A percentile compares a stretch with the other conserved stretches of the same genome.
Conservation (phyloP, 1,140 invertebrate genomes). For the Lordiphosa stackelbergi region DNA sequence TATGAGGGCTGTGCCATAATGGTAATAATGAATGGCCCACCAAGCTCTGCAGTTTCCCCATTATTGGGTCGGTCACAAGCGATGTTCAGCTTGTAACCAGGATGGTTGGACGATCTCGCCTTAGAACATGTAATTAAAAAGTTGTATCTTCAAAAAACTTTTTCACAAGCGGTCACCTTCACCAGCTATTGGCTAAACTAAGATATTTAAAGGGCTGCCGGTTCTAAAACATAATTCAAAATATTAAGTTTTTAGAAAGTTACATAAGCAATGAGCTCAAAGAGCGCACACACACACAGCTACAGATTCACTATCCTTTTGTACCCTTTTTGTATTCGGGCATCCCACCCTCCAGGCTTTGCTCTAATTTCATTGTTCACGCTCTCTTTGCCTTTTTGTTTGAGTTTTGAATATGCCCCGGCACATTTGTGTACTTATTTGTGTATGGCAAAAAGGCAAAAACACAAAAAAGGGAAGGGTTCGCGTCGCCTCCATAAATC, state of each 20-base stretch:
- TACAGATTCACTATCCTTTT: neutral
- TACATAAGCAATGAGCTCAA: constrained; percentile 42
- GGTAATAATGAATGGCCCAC: neutral
- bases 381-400: constrained; percentile 64
- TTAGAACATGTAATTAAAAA: no score
- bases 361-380: constrained; percentile 75
- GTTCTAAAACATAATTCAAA: no score
- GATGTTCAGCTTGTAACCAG: no score
- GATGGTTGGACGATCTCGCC: no score
- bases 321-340: constrained; percentile 16
- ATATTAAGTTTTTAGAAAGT: constrained; percentile 45
- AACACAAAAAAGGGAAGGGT: constrained; percentile 42
- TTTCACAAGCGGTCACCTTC: no score
- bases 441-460: constrained; percentile 4
- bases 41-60: no score
- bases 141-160: no score
- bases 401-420: constrained; percentile 58
- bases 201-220: no score
- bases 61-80: no score
- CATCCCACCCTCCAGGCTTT: constrained; percentile 57
- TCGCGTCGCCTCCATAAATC: constrained; percentile 61
- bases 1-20: neutral
- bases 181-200: no score
- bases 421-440: constrained; percentile 20
- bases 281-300: constrained; percentile 29